Evolutionary conservation across 2,797 vertebrate genomes (phyloP).

Genomic region (Labroides dimidiatus): DNA sequence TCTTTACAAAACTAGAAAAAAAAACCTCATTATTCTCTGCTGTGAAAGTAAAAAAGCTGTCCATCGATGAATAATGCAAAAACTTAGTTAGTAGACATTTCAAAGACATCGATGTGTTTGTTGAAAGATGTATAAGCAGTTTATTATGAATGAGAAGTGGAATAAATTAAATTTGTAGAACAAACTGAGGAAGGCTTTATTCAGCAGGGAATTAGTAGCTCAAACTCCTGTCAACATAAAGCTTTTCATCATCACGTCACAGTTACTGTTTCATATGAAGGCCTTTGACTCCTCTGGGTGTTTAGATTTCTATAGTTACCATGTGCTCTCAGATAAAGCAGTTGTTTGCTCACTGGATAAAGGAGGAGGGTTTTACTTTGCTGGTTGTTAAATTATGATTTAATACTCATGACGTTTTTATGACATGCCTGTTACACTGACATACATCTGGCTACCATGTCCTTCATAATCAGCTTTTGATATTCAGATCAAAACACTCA

Average conservation of each 20-base stretch:
- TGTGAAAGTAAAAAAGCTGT: neutral
- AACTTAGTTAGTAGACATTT: neutral
- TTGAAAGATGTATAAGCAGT: neutral
- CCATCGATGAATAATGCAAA: constrained; percentile 2
- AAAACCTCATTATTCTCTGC: neutral
- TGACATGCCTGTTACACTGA: constrained; percentile 36
- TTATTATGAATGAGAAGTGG: constrained; percentile 7
- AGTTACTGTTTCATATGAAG: constrained; percentile 25
- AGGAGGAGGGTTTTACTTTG: constrained; percentile 4
- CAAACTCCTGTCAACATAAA: constrained; percentile 10
- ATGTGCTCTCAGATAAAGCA: neutral
- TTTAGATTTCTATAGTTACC: constrained; percentile 15
- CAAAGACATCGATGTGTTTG: constrained; percentile 4
- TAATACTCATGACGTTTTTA: constrained; percentile 39
- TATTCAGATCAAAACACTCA: constrained; percentile 71
- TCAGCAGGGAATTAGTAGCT: constrained; percentile 4
- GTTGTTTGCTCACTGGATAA: constrained; percentile 3
- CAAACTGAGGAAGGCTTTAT: constrained; percentile 1
- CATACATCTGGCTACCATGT: constrained; percentile 59
- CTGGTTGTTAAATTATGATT: constrained; percentile 6
- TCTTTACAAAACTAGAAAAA: constrained; percentile 1
- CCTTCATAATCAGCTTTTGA: constrained; percentile 57
- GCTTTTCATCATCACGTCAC: constrained; percentile 12
- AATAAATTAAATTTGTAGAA: constrained; percentile 17
- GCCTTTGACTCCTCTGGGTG: neutral